A percentile compares a stretch with the other conserved stretches of the same genome.
These are phyloP conservation scores for Chrysopa pallens DNA, from an alignment of 1,140 invertebrate species.

Conservation along the genomic window DNA sequence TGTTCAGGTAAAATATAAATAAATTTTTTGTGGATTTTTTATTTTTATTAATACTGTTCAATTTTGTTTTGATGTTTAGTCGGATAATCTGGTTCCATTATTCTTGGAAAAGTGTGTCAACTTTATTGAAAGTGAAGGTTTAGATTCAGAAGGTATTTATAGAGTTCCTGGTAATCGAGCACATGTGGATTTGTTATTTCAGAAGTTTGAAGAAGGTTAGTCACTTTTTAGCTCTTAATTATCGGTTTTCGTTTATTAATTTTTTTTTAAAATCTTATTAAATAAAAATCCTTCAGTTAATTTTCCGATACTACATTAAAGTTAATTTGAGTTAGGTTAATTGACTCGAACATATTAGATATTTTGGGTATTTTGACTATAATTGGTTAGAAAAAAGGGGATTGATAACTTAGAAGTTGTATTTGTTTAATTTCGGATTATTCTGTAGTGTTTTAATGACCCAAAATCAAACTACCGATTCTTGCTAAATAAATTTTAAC, in stretches of 20 bases:
- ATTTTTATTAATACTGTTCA: background rate
- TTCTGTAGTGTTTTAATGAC: constrained; percentile 1
- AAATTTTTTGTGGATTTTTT: background rate
- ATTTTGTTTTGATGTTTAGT: constrained; percentile 31
- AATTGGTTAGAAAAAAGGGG: no score
- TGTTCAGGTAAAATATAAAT: constrained; percentile 13
- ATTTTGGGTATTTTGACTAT: no score
- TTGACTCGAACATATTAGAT: no score
- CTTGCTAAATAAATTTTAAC: background rate
- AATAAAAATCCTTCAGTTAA: constrained; percentile 5
- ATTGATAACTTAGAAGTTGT: no score
- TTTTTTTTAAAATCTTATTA: constrained; percentile 13
- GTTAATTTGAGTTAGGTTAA: no score
- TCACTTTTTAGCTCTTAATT: background rate
- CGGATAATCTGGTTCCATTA: constrained; percentile 66
- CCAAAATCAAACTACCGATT: background rate
- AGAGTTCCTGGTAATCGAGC: constrained; percentile 87
- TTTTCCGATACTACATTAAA: background rate
- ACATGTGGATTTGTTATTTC: constrained; percentile 83
- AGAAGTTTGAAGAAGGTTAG: constrained; percentile 76
- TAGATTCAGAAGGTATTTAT: constrained; percentile 91
- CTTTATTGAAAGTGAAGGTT: constrained; percentile 88
- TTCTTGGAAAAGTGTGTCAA: constrained; percentile 89
- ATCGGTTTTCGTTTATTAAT: constrained; percentile 3
- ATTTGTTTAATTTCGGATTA: no score